A percentile compares a stretch with the other conserved stretches of the same genome.
phyloP scores from a whole-genome alignment of 2,888 invertebrate genomes.

The Ditula angustiorana region DNA sequence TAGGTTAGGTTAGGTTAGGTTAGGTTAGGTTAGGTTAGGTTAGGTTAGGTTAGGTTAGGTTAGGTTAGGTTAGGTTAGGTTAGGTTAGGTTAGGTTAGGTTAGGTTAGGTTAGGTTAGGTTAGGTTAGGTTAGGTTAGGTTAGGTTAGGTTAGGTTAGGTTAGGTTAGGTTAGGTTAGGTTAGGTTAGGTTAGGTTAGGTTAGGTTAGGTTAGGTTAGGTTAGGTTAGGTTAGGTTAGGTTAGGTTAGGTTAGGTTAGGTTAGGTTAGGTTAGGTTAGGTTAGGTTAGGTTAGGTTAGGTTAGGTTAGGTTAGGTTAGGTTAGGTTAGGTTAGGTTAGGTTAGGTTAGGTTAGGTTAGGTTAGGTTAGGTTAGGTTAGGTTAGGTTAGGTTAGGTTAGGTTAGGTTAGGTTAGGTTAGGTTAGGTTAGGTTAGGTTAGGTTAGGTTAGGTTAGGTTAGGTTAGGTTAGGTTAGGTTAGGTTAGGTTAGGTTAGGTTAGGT shows the following conservation, averaged over 20 bases:
- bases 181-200: slow-evolving; percentile 35
- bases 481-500: slow-evolving; percentile 36
- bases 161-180: slow-evolving; percentile 37
- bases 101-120: slow-evolving; percentile 34
- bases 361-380: slow-evolving; percentile 35
- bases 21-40: slow-evolving; percentile 37
- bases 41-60: slow-evolving; percentile 38
- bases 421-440: slow-evolving; percentile 36
- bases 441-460: slow-evolving; percentile 36
- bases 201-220: slow-evolving; percentile 35
- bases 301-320: slow-evolving; percentile 42
- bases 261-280: slow-evolving; percentile 35
- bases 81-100: slow-evolving; percentile 39
- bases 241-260: slow-evolving; percentile 35
- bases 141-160: slow-evolving; percentile 38
- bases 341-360: slow-evolving; percentile 34
- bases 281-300: slow-evolving; percentile 35
- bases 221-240: slow-evolving; percentile 35
- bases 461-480: slow-evolving; percentile 36
- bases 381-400: slow-evolving; percentile 36
- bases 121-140: slow-evolving; percentile 36
- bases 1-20: slow-evolving; percentile 39
- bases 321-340: slow-evolving; percentile 40
- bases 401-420: slow-evolving; percentile 36
- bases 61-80: slow-evolving; percentile 39